Conservation (phyloP, 2,797 vertebrate genomes). For the Coreius guichenoti region DNA sequence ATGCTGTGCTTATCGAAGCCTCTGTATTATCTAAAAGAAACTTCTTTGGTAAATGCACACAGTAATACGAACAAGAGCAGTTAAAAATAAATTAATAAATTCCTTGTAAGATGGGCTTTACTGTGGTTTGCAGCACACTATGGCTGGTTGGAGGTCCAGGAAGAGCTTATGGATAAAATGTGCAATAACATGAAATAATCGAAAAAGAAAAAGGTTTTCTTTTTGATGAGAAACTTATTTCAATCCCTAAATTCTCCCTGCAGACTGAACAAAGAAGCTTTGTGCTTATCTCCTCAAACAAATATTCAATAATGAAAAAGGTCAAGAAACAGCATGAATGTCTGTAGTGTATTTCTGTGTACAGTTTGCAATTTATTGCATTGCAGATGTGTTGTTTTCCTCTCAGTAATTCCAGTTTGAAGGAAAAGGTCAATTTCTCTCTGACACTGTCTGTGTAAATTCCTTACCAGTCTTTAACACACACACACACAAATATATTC, state of each 20-base stretch:
- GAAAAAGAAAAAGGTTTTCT: neutral
- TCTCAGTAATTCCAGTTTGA: slow-evolving; percentile 62
- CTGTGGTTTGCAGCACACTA: neutral
- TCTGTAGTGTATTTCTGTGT: slow-evolving; percentile 45
- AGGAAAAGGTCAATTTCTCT: slow-evolving; percentile 74
- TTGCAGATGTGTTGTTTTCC: slow-evolving; percentile 64
- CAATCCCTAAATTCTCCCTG: slow-evolving; percentile 29
- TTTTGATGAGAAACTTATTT: slow-evolving; percentile 42
- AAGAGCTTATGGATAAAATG: slow-evolving; percentile 11
- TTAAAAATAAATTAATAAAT: neutral
- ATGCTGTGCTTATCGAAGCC: neutral
- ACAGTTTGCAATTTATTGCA: slow-evolving; percentile 64
- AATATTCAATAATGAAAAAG: slow-evolving; percentile 77
- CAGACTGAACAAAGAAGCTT: slow-evolving; percentile 46
- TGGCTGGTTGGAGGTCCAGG: neutral
- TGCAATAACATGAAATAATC: neutral
- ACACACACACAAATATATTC: neutral
- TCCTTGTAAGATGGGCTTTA: neutral
- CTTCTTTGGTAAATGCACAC: neutral
- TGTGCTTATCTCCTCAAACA: slow-evolving; percentile 66
- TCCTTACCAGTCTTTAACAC: neutral
- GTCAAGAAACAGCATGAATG: slow-evolving; percentile 67
- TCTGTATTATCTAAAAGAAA: slow-evolving; percentile 21
- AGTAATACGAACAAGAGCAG: neutral
- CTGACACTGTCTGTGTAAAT: neutral